Conservation (phyloP, 2,888 invertebrate genomes). For the Ophion obscuratus region DNA sequence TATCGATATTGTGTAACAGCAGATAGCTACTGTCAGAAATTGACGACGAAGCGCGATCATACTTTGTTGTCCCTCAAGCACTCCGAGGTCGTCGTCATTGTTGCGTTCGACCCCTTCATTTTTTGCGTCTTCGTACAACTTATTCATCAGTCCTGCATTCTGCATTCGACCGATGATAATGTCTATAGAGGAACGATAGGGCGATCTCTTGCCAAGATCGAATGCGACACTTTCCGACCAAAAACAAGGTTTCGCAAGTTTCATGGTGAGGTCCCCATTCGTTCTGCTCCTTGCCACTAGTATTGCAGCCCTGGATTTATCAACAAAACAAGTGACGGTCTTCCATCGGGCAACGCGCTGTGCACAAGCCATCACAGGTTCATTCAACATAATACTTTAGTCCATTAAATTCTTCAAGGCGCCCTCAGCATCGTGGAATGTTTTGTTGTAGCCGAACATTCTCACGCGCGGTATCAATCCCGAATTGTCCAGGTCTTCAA, state of each 20-base stretch:
- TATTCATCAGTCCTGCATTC: constrained; percentile 8
- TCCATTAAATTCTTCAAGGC: constrained; percentile 27
- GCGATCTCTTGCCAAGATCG: constrained; percentile 46
- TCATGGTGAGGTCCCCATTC: neutral
- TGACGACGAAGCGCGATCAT: constrained; percentile 14
- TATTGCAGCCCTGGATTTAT: neutral
- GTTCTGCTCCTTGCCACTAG: neutral
- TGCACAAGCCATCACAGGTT: neutral
- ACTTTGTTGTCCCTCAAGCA: constrained; percentile 7
- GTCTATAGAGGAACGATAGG: constrained; percentile 54
- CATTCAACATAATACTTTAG: neutral
- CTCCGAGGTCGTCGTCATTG: neutral
- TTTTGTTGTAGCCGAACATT: constrained; percentile 21
- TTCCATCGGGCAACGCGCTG: neutral
- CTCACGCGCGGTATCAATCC: constrained; percentile 52
- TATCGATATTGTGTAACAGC: neutral
- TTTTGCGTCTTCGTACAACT: neutral
- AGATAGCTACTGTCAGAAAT: neutral
- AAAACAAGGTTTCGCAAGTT: constrained; percentile 55
- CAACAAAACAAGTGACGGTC: constrained; percentile 46
- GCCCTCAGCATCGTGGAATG: constrained; percentile 32
- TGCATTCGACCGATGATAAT: constrained; percentile 3
- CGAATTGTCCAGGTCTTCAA: constrained; percentile 60
- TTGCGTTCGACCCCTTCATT: neutral
- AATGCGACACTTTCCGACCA: constrained; percentile 40